Evolutionary conservation across 2,797 vertebrate species (phyloP), one percentile per base, ranked within the genome.

Genomic region (Falco biarmicus): DNA sequence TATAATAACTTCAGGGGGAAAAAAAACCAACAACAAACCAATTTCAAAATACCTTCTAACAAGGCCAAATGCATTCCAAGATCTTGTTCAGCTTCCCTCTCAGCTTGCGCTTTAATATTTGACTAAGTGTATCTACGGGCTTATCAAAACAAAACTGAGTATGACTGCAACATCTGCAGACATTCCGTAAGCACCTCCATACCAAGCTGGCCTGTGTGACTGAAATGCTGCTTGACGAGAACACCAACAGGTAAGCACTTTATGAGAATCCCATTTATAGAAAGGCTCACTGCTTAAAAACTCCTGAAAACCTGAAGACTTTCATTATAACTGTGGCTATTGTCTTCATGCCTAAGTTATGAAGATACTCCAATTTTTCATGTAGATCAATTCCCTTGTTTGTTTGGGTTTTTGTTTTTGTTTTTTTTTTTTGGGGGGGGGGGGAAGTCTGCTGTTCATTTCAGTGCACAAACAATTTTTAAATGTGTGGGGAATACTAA

Each of bases 51-150:
- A 71, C 21, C 32, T 73, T 59, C 70, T 53, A 65, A 34, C 11
- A 21, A 90, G 9, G 34, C 16, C 29, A 63, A 88, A 81, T 5
- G 3, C 9, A 78, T 71, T 81, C 83, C 61, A 69, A 70, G 51
- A 56, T 45, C 73, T 53, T 65, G 50, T 31, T 48, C 66, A 66
- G 18, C 15, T 26, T 5, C 0, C 31, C 13, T 63, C 50, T 48
- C 48, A 56, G 25, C 4, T 75, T 82, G 61, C 92, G 20, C 21
- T 45, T 89, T 17, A 61, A 2, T 50, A 43, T 60, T 64, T 45
- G 48, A 41, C 48, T 70, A 90, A 73, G 24, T 10, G 15, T 10
- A 3, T 50, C 39, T 76, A 37, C 0, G 0, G 28, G 56, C 19
- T 79, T 74, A 69, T 15, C 0, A 4, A 77, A 82, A 48, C 37